These are phyloP conservation scores for Eupristina koningsbergeri DNA, from an alignment of 1,140 invertebrate genomes.

Conservation along the genomic window DNA sequence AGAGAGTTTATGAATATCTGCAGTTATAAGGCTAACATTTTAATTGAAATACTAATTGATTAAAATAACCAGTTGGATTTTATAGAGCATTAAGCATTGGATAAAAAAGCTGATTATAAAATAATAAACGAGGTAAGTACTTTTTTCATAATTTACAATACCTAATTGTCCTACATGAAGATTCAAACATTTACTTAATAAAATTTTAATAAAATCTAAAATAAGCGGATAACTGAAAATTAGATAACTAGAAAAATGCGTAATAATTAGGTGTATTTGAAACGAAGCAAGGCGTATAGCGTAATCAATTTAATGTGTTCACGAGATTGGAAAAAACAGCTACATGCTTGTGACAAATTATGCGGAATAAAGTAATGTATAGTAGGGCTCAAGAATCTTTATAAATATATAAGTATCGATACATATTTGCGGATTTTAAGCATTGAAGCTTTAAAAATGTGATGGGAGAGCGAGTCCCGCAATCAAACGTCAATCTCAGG, in stretches of 20 bases:
- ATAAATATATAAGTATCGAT: conserved; percentile 26
- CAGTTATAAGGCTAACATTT: too few relatives aligned
- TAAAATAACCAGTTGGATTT: too few relatives aligned
- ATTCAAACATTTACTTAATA: not conserved
- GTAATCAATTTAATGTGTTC: conserved; percentile 45
- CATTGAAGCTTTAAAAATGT: conserved; percentile 5
- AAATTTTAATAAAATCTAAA: not conserved
- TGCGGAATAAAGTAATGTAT: conserved; percentile 23
- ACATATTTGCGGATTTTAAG: conserved; percentile 12
- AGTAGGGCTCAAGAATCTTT: conserved; percentile 10
- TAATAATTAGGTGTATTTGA: too few relatives aligned
- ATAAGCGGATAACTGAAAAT: too few relatives aligned
- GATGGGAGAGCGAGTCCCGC: conserved; percentile 47
- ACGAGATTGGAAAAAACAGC: conserved; percentile 35
- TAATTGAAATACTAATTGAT: too few relatives aligned
- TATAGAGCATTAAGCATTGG: too few relatives aligned
- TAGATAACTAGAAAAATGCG: too few relatives aligned
- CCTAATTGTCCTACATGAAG: not conserved
- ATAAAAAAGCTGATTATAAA: too few relatives aligned
- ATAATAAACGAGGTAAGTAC: too few relatives aligned
- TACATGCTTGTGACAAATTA: not conserved
- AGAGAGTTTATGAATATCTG: too few relatives aligned
- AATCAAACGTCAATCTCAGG: conserved; percentile 68
- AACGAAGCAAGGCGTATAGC: too few relatives aligned
- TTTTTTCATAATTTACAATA: not conserved